Evolutionary conservation across 2,797 vertebrate genomes (phyloP), one percentile per base, ranked within the genome.

Genomic region (Smutsia gigantea): DNA sequence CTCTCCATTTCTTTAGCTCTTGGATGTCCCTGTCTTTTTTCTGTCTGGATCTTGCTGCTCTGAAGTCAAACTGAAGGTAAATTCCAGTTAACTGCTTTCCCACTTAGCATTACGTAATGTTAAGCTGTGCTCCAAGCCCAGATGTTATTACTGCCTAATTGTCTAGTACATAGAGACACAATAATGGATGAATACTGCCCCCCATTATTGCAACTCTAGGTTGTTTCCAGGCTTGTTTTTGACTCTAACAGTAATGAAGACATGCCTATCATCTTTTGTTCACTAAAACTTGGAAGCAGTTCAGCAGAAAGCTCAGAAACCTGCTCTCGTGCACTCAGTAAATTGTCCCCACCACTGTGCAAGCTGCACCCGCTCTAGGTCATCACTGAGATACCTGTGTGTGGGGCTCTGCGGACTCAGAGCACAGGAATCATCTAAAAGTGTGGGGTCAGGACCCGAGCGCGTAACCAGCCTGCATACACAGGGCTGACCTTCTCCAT

Each of bases 311-410:
- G 39, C 57, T 42, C 57, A 37, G 53, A n/a, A 19, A 46, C 57
- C 46, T 3, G 71, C 23, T 42, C 2, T 2, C 1, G 4, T 2
- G 0, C 0, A 0, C 17, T 27, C 12, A 0, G 1, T 4, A 7
- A 13, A 21, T 19, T 5, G 31, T 12, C 19, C 27, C 0, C 2
- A 27, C 53, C 55, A 1, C 29, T 0, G 3, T 11, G 55, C 4
- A 3, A 31, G 5, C 19, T 21, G 42, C 0, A 0, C 23, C 37
- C 27, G 2, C 53, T 29, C 39, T 0, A 53, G 0, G 39, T 31
- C 15, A 0, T 23, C 2, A 1, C 85, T 21, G 27, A 46, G n/a
- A 39, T 7, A 14, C 1, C 34, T 17, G 29, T 2, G 34, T 1
- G 11, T 23, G 29, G 5, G 64, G 23, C 4, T 17, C 59, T 21